Evolutionary conservation across 2,113 vertebrate species (phyloP).

Genomic region (Columba livia): DNA sequence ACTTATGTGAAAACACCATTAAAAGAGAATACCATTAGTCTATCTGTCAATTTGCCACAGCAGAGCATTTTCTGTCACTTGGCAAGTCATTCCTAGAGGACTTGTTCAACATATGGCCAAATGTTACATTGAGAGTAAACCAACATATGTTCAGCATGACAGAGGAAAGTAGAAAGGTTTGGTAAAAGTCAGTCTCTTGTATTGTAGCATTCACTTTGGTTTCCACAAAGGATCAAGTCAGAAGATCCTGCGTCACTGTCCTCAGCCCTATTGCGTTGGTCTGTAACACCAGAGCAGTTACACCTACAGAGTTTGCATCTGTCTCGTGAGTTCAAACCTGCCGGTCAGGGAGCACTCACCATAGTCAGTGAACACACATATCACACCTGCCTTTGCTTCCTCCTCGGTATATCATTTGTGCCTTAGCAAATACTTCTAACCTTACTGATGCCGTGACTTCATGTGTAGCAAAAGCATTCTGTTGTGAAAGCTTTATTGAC

Average conservation of each 20-base stretch:
- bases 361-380: rapidly evolving
- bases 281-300: neutral
- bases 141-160: neutral
- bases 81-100: conserved; percentile 25
- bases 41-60: neutral
- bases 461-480: neutral
- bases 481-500: neutral
- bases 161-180: neutral
- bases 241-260: neutral
- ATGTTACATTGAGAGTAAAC: neutral
- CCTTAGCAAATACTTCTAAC: neutral
- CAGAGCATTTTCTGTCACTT: neutral
- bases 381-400: neutral
- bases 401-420: neutral
- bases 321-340: neutral
- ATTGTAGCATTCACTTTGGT: neutral
- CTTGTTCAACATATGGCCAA: conserved; percentile 16
- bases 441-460: neutral
- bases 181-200: neutral
- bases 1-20: neutral
- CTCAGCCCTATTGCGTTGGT: neutral
- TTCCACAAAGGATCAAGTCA: neutral
- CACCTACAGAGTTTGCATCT: neutral
- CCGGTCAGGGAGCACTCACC: neutral
- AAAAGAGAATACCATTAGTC: neutral